These are phyloP conservation scores for Glomeris maerens DNA, from an alignment of 1,140 invertebrate species.

Conservation along the genomic window DNA sequence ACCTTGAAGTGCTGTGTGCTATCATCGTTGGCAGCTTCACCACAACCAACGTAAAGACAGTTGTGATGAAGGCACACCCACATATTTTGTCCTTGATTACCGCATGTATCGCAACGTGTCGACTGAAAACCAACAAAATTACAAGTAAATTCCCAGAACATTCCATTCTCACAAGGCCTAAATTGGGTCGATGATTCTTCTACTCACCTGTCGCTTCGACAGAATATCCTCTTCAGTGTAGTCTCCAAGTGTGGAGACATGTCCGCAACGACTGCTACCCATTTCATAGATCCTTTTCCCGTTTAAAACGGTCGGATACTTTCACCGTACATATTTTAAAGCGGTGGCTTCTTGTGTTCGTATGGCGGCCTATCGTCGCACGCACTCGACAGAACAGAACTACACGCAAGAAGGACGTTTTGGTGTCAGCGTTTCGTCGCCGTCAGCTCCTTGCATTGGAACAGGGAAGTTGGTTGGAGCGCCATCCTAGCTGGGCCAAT, in stretches of 20 bases:
- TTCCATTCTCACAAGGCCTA: too few relatives aligned
- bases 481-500: too few relatives aligned
- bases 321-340: too few relatives aligned
- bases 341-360: too few relatives aligned
- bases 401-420: too few relatives aligned
- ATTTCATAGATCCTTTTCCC: too few relatives aligned
- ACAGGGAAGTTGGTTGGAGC: too few relatives aligned
- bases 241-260: slow-evolving; percentile 17
- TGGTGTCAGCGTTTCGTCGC: too few relatives aligned
- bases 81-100: slow-evolving; percentile 50
- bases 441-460: too few relatives aligned
- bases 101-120: slow-evolving; percentile 44
- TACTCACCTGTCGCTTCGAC: slow-evolving; percentile 17
- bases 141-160: not conserved
- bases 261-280: slow-evolving; percentile 16
- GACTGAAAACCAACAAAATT: slow-evolving; percentile 11
- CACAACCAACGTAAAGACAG: slow-evolving; percentile 64
- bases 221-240: slow-evolving; percentile 19
- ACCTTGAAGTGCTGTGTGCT: slow-evolving; percentile 58
- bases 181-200: not conserved
- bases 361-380: too few relatives aligned
- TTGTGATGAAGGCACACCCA: slow-evolving; percentile 67
- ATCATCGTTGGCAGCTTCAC: slow-evolving; percentile 59
- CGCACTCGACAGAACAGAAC: too few relatives aligned
- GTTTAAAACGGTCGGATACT: too few relatives aligned